Evolutionary conservation across 1,140 invertebrate genomes (phyloP).

Genomic region (Oryctes rhinoceros): DNA sequence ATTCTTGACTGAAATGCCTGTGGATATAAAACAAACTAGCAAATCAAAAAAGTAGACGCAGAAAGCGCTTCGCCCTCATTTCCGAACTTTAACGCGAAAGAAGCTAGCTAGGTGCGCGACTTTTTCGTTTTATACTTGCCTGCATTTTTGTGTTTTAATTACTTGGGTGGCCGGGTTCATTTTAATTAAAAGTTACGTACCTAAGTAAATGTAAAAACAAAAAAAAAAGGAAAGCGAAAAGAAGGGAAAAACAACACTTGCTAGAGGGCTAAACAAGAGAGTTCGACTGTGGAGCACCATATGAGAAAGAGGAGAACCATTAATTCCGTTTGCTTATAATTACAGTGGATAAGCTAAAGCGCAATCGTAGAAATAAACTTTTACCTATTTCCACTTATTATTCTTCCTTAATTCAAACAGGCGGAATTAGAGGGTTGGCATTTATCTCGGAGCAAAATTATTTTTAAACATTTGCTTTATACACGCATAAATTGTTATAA

Average conservation of each 20-base stretch:
- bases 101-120: not conserved
- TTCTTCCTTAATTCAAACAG: not conserved
- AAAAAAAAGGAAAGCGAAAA: not conserved
- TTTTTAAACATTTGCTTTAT: too few relatives aligned
- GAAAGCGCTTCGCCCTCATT: not conserved
- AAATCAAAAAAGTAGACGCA: not conserved
- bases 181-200: constrained; percentile 26
- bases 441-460: too few relatives aligned
- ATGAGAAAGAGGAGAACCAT: not conserved
- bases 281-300: too few relatives aligned
- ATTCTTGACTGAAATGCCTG: not conserved
- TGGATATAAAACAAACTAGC: not conserved
- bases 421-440: too few relatives aligned
- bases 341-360: not conserved
- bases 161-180: constrained; percentile 16
- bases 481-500: too few relatives aligned
- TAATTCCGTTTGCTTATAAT: not conserved
- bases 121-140: constrained; percentile 8
- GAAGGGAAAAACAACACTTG: not conserved
- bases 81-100: not conserved
- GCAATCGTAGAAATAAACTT: not conserved
- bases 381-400: not conserved
- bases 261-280: not conserved
- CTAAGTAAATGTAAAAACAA: constrained; percentile 14
- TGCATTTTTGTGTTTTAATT: constrained; percentile 32